Evolutionary conservation across 2,797 vertebrate genomes (phyloP).

Genomic region (Macropodus opercularis): DNA sequence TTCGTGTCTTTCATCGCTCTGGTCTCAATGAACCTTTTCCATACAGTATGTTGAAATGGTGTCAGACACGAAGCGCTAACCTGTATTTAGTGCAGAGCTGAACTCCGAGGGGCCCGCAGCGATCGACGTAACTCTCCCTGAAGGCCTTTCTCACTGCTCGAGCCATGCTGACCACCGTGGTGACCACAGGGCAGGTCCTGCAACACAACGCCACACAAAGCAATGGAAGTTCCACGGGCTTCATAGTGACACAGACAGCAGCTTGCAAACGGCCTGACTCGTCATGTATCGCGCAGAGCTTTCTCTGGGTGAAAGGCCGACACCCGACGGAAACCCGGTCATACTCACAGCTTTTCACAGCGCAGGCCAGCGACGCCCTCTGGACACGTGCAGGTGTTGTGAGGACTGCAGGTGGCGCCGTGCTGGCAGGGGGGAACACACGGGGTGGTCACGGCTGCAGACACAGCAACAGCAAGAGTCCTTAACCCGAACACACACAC

Average conservation of each 20-base stretch:
- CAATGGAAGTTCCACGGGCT: too few species aligned
- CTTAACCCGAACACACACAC: constrained; percentile 12
- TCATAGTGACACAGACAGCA: too few species aligned
- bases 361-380: constrained; percentile 81
- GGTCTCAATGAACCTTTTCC: background rate
- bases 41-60: background rate
- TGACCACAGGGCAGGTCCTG: constrained; percentile 84
- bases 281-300: too few species aligned
- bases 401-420: constrained; percentile 81
- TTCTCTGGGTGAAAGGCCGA: too few species aligned
- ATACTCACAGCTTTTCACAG: constrained; percentile 84
- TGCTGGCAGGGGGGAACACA: constrained; percentile 85
- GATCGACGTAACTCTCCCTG: constrained; percentile 83
- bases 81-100: constrained; percentile 78
- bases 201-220: constrained; percentile 10
- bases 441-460: constrained; percentile 77
- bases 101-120: constrained; percentile 85
- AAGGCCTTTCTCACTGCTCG: constrained; percentile 81
- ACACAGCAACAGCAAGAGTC: constrained; percentile 23
- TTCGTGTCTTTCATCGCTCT: background rate
- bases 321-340: too few species aligned
- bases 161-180: constrained; percentile 81
- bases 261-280: too few species aligned
- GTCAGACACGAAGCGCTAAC: constrained; percentile 38
- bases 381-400: constrained; percentile 83